Base-by-base conservation (phyloP, 2,888 invertebrate genomes). In the Escarpia spicata region DNA sequence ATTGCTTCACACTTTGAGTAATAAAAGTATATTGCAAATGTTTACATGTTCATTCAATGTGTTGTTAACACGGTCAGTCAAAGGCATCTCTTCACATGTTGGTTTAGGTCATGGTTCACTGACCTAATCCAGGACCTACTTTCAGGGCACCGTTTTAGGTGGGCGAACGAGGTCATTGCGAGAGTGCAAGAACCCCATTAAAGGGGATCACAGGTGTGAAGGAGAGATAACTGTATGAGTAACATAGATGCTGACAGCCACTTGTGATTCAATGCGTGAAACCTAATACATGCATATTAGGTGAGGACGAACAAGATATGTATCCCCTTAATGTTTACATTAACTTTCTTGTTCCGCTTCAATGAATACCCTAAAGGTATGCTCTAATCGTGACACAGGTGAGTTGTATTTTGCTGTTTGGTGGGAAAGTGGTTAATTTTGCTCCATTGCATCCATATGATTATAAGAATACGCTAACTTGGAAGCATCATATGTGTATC, bases 151-250 rank as follows among this genome's bases (percentile, higher is more conserved):
- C 75, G 6, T 75, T n/a, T 75, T 52, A 52, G 75, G 75, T 75
- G 75, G 26, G 75, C 19, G 75, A 75, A 75, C 26, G n/a, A 26
- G 4, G 75, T n/a, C 75, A 26, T 75, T 75, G 26, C 19, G 19
- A 26, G 75, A 75, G 75, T 75, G 75, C 75, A 75, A 75, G 75
- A 19, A 75, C 75, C 75, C 75, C 75, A 75, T 75, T 75, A 75
- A 75, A 15, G 26, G n/a, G 52, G 52, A n/a, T 52, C 4, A 75
- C 26, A 26, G 75, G n/a, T 75, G 75, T 75, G 19, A 6, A 26
- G 19, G 75, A n/a, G n/a, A 75, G 75, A 60, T 75, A 75, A 75
- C n/a, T 75, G 26, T 75, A 26, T 75, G 75, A 75, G 75, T 75
- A 75, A 75, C 75, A 75, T 75, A 75, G 75, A 75, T 75, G 75